Evolutionary conservation across 1,140 invertebrate species (phyloP), one percentile per base, ranked within the genome.

Genomic region (Fopius arisanus): DNA sequence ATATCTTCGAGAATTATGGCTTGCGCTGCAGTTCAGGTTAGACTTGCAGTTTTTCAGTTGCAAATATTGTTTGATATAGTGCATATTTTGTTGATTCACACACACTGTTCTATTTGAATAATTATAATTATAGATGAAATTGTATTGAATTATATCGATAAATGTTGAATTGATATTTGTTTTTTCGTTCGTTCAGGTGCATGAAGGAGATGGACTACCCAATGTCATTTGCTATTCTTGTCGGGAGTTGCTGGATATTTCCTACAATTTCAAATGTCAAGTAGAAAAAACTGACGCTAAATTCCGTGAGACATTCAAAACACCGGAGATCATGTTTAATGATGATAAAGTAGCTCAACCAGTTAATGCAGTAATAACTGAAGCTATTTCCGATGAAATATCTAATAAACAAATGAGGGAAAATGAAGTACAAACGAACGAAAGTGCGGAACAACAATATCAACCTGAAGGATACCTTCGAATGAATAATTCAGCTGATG

Each of bases 171-270:
- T n/a, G n/a, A n/a, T n/a, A n/a, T n/a, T n/a, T n/a, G n/a, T n/a
- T n/a, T n/a, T n/a, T n/a, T n/a, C n/a, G n/a, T n/a, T n/a, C n/a
- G n/a, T 85, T 40, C 74, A 89, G 88, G 72, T 87, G 21, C 63
- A 78, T 70, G 79, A 87, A 74, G 86, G 85, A 26, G 88, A 89
- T 74, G 86, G 86, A 29, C 77, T 88, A 62, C 87, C 88, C n/a
- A 66, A 78, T 28, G 69, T 73, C n/a, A 86, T 89, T 12, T 89
- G 88, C 69, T 76, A 75, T 28, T 78, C 80, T 37, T 89, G 88
- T 76, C 75, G 84, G 7, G 75, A 82, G 67, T 75, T 86, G 37
- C 75, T 88, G 1, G 83, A 88, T 59, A 73, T 86, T 10, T 86
- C 86, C 0, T 88, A 86, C 29, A 75, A 87, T 41, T 89, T 89